A percentile compares a stretch with the other conserved stretches of the same genome.
phyloP scores from a whole-genome alignment of 2,113 vertebrate genomes.

The Spermophilus dauricus region DNA sequence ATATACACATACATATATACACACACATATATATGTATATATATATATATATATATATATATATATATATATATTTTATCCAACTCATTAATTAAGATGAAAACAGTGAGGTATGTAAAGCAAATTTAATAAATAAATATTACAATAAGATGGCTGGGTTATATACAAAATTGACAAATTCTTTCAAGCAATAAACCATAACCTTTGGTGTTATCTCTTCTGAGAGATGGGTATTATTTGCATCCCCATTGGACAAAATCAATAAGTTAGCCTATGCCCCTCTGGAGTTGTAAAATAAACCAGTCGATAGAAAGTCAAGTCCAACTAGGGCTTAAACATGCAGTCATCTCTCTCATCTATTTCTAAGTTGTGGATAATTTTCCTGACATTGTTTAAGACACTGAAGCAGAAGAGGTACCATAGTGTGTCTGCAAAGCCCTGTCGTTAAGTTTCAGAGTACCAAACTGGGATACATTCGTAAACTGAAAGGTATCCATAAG shows the following conservation, averaged over 20 bases:
- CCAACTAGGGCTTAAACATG: neutral
- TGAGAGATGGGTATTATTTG: constrained; percentile 52
- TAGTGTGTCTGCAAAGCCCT: neutral
- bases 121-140: constrained; percentile 57
- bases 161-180: constrained; percentile 55
- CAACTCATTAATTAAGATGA: constrained; percentile 31
- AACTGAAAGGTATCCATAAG: neutral
- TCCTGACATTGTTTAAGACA: neutral
- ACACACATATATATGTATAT: no score
- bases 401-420: neutral
- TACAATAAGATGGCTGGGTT: constrained; percentile 24
- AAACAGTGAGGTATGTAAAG: constrained; percentile 10
- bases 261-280: neutral
- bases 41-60: no score
- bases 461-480: neutral
- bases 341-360: constrained; percentile 18
- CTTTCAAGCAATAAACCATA: constrained; percentile 54
- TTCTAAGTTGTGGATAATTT: neutral
- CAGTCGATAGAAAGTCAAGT: neutral
- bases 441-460: neutral
- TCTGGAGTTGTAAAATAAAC: constrained; percentile 18
- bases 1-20: no score
- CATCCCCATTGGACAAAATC: constrained; percentile 21
- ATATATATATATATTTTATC: constrained; percentile 38
- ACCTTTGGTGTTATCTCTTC: constrained; percentile 30